Evolutionary conservation across 1,140 invertebrate species (phyloP).

Genomic region (Hydropsyche tenuis): DNA sequence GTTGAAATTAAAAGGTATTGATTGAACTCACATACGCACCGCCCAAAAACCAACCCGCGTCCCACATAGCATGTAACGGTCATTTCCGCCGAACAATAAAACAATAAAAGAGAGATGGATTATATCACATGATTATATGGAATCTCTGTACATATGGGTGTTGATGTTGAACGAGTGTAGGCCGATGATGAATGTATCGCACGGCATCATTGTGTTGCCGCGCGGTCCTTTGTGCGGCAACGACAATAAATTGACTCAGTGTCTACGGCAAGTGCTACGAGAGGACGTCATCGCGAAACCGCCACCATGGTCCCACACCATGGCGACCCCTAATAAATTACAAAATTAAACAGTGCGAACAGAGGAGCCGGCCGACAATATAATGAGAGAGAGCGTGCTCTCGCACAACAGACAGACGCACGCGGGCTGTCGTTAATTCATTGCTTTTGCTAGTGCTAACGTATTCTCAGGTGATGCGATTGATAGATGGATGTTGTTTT

Average conservation of each 20-base stretch:
- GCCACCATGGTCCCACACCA: too few relatives aligned
- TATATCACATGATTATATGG: too few relatives aligned
- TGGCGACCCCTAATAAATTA: slow-evolving; percentile 33
- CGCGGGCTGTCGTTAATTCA: slow-evolving; percentile 19
- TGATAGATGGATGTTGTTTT: too few relatives aligned
- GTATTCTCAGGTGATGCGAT: too few relatives aligned
- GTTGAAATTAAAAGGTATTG: too few relatives aligned
- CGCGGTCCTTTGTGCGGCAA: slow-evolving; percentile 22
- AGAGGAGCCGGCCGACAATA: neutral
- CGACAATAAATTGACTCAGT: slow-evolving; percentile 38
- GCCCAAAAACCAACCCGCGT: too few relatives aligned
- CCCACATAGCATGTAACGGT: too few relatives aligned
- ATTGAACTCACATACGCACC: too few relatives aligned
- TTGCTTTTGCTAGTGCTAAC: neutral
- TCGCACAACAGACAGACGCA: slow-evolving; percentile 17
- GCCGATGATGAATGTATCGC: slow-evolving; percentile 37
- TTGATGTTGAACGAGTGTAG: slow-evolving; percentile 16
- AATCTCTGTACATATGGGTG: neutral
- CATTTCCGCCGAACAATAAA: too few relatives aligned
- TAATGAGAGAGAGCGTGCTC: slow-evolving; percentile 18
- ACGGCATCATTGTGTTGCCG: slow-evolving; percentile 23
- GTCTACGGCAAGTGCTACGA: slow-evolving; percentile 35
- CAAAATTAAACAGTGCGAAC: slow-evolving; percentile 33
- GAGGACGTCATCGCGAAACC: slow-evolving; percentile 17
- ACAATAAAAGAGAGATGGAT: too few relatives aligned